A percentile compares a stretch with the other conserved stretches of the same genome.
phyloP scores from a whole-genome alignment of 2,113 vertebrate species.

The Microcebus tavaratra region DNA sequence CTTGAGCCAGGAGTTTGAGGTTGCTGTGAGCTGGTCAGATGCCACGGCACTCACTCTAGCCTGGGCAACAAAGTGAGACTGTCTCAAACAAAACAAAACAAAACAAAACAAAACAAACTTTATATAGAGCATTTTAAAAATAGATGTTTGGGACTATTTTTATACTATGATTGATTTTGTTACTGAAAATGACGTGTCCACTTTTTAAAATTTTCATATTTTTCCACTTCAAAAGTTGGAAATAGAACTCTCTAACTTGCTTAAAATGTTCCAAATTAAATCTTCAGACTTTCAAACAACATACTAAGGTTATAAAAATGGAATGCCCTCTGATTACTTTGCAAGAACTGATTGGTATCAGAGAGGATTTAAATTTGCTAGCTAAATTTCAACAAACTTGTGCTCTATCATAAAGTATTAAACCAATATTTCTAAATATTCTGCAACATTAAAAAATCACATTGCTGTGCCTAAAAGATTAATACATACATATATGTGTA shows the following conservation, averaged over 20 bases:
- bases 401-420: neutral
- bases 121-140: neutral
- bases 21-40: too few relatives aligned
- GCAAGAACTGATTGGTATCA: neutral
- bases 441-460: constrained; percentile 5
- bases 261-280: constrained; percentile 28
- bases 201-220: neutral
- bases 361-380: neutral
- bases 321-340: neutral
- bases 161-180: neutral
- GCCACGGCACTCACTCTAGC: too few relatives aligned
- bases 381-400: neutral
- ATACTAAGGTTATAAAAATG: neutral
- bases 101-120: neutral
- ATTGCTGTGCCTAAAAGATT: neutral
- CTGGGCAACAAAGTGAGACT: too few relatives aligned
- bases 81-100: too few relatives aligned
- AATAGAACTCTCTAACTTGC: neutral
- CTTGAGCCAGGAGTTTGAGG: too few relatives aligned
- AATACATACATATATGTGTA: neutral
- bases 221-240: neutral
- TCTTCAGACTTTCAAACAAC: neutral
- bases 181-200: neutral
- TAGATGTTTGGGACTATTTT: neutral
- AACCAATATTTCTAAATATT: neutral